Conservation (phyloP, 1,140 invertebrate species). For the Maniola jurtina region DNA sequence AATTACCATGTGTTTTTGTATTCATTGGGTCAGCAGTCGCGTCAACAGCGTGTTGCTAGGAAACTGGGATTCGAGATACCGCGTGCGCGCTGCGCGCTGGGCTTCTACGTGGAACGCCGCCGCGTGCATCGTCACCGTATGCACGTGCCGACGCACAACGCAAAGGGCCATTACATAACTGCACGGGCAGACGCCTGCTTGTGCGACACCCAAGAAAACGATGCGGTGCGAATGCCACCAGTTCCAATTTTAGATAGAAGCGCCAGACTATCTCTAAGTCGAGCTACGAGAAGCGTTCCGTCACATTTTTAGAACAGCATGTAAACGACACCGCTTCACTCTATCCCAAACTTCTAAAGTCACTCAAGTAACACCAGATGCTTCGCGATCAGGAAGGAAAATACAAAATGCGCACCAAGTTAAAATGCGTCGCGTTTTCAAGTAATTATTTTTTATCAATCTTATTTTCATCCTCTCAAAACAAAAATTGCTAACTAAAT, state of each 20-base stretch:
- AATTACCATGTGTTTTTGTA: slow-evolving; percentile 71
- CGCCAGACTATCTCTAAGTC: slow-evolving; percentile 55
- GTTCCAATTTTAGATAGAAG: slow-evolving; percentile 75
- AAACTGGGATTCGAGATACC: slow-evolving; percentile 63
- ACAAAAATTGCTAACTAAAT: slow-evolving; percentile 11
- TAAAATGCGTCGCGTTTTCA: slow-evolving; percentile 38
- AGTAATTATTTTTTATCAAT: slow-evolving; percentile 19
- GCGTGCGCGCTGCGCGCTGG: slow-evolving; percentile 66
- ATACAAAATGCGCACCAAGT: slow-evolving; percentile 60
- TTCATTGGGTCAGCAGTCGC: slow-evolving; percentile 70
- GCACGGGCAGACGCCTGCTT: slow-evolving; percentile 41
- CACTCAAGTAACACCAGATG: slow-evolving; percentile 38
- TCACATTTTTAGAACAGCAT: slow-evolving; percentile 75
- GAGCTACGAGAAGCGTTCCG: slow-evolving; percentile 53
- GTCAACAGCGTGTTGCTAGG: slow-evolving; percentile 77
- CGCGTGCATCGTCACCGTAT: slow-evolving; percentile 51
- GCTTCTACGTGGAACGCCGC: slow-evolving; percentile 66
- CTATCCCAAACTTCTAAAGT: slow-evolving; percentile 22
- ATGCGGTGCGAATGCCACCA: slow-evolving; percentile 51
- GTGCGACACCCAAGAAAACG: slow-evolving; percentile 48
- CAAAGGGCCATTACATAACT: slow-evolving; percentile 72
- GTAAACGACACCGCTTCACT: slow-evolving; percentile 68
- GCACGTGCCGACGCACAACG: slow-evolving; percentile 58
- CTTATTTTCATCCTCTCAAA: slow-evolving; percentile 6
- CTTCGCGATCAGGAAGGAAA: slow-evolving; percentile 39